A percentile compares a stretch with the other conserved stretches of the same genome.
Evolutionary conservation across 2,797 vertebrate species (phyloP).

Genomic region (Parambassis ranga): DNA sequence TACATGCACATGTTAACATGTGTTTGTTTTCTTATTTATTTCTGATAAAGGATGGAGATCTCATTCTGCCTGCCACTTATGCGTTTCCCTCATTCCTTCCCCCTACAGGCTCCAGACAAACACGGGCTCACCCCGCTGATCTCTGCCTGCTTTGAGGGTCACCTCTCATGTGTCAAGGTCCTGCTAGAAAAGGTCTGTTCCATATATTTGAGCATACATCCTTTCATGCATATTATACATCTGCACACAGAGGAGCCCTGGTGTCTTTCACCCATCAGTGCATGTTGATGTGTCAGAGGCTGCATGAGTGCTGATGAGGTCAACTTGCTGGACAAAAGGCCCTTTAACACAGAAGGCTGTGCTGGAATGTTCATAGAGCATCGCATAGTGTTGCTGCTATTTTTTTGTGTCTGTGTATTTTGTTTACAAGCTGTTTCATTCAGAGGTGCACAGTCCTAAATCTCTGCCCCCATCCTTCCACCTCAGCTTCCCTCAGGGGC

Average conservation of each 20-base stretch:
- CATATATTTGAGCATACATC: background rate
- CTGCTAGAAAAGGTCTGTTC: slow-evolving; percentile 92
- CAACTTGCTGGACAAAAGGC: slow-evolving; percentile 64
- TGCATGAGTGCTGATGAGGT: slow-evolving; percentile 68
- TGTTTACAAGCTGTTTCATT: slow-evolving; percentile 28
- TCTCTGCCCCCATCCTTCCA: background rate
- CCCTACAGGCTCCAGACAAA: slow-evolving; percentile 89
- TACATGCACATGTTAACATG: no score
- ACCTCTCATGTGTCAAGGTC: slow-evolving; percentile 88
- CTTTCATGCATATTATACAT: background rate
- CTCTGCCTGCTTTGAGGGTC: slow-evolving; percentile 89
- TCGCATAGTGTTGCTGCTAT: slow-evolving; percentile 13
- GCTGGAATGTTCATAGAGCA: slow-evolving; percentile 67
- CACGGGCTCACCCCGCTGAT: slow-evolving; percentile 92
- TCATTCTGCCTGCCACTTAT: background rate
- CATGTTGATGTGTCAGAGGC: slow-evolving; percentile 26
- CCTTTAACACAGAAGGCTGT: slow-evolving; percentile 53
- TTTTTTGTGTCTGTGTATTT: slow-evolving; percentile 5
- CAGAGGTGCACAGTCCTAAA: background rate
- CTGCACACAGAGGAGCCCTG: background rate
- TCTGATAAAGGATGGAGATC: background rate
- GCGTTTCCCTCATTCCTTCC: background rate
- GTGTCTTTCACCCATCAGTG: slow-evolving; percentile 17
- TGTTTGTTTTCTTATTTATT: slow-evolving; percentile 2
- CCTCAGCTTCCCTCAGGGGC: background rate